Conservation (phyloP, 1,140 invertebrate species). For the Zaprionus nigranus region DNA sequence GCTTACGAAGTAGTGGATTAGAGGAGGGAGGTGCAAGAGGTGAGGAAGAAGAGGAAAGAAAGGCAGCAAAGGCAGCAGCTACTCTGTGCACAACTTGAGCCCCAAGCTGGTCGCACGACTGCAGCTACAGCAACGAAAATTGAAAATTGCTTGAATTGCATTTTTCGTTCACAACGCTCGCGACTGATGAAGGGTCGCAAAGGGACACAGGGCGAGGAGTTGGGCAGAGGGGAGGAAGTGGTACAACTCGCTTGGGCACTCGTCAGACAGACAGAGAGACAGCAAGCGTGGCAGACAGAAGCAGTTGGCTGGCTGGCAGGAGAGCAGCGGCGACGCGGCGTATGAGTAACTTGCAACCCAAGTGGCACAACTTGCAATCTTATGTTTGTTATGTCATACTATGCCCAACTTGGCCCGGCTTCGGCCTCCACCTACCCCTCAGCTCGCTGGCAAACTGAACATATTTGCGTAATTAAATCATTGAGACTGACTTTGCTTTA, state of each 20-base stretch:
- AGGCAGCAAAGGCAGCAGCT: neutral
- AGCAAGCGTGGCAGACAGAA: constrained; percentile 9
- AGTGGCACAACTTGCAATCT: constrained; percentile 64
- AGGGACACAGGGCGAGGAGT: neutral
- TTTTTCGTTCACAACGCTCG: constrained; percentile 42
- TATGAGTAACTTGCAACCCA: constrained; percentile 64
- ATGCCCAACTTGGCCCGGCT: constrained; percentile 7
- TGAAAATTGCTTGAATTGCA: constrained; percentile 79
- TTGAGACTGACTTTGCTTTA: constrained; percentile 51
- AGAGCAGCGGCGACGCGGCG: constrained; percentile 29
- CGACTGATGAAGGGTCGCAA: constrained; percentile 36
- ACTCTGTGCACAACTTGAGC: constrained; percentile 23
- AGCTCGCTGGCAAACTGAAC: constrained; percentile 23
- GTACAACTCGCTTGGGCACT: constrained; percentile 29
- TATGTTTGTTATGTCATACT: constrained; percentile 70
- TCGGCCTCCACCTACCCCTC: neutral
- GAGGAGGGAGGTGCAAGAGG: neutral
- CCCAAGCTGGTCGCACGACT: constrained; percentile 21
- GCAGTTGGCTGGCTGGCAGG: neutral
- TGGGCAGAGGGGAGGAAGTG: constrained; percentile 18
- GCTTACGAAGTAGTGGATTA: constrained; percentile 1
- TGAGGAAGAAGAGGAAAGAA: no score
- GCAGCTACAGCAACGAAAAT: constrained; percentile 60
- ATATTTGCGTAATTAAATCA: constrained; percentile 71
- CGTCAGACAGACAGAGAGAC: constrained; percentile 10